A percentile compares a stretch with the other conserved stretches of the same genome.
These are phyloP conservation scores for Pollachius pollachius DNA, from an alignment of 2,113 vertebrate genomes.

Conservation along the genomic window DNA sequence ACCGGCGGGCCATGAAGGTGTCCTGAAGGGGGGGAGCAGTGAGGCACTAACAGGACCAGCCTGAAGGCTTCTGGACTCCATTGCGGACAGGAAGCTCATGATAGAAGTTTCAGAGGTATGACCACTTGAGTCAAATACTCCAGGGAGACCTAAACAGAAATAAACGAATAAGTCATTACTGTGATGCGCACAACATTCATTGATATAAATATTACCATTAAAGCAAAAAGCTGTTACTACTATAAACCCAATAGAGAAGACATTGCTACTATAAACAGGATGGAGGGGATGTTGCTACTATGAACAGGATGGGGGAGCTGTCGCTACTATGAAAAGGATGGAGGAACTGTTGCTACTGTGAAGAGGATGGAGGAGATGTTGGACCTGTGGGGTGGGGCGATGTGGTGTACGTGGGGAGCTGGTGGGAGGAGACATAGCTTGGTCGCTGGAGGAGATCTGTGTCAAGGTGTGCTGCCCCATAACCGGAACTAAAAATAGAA, in stretches of 20 bases:
- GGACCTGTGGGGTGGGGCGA: conserved; percentile 88
- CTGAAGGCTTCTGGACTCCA: conserved; percentile 88
- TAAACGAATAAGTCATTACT: neutral
- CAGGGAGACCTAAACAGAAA: conserved; percentile 74
- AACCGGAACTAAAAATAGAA: conserved; percentile 81
- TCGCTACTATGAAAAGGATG: neutral
- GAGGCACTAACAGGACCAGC: conserved; percentile 89
- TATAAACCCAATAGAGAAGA: neutral
- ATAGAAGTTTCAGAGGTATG: conserved; percentile 92
- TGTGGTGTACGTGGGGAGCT: conserved; percentile 86
- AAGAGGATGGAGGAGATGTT: conserved; percentile 3
- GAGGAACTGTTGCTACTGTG: neutral
- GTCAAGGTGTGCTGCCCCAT: conserved; percentile 90
- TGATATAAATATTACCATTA: neutral
- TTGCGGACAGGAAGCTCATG: conserved; percentile 93
- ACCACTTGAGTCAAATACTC: conserved; percentile 86
- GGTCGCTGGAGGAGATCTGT: conserved; percentile 90
- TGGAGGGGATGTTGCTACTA: neutral
- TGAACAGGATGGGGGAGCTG: neutral
- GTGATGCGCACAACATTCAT: neutral
- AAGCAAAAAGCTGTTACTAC: neutral
- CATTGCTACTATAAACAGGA: neutral
- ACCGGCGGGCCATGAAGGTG: conserved; percentile 94
- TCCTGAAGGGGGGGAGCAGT: conserved; percentile 90
- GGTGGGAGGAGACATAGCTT: conserved; percentile 84